phyloP scores from a whole-genome alignment of 2,888 invertebrate species.

The Ophraella communa region DNA sequence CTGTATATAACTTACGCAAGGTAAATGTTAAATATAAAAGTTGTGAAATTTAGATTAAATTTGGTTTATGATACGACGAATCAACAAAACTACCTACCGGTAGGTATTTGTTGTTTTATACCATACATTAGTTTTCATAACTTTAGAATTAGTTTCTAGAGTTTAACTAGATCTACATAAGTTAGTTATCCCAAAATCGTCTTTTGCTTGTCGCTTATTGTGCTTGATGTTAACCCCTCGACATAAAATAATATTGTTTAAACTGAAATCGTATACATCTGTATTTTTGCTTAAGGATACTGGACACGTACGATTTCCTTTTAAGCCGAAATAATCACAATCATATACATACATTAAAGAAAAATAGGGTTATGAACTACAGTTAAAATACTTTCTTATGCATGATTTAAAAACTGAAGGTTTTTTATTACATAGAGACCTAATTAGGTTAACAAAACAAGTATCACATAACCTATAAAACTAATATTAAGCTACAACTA shows the following conservation, averaged over 20 bases:
- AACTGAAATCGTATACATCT: neutral
- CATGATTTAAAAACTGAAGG: neutral
- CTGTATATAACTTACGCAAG: neutral
- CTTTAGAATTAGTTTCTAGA: neutral
- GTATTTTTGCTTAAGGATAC: too few species aligned
- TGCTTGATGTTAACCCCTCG: slow-evolving; percentile 23
- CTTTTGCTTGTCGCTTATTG: slow-evolving; percentile 26
- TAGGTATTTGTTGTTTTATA: too few species aligned
- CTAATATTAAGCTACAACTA: neutral
- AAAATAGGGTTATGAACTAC: too few species aligned
- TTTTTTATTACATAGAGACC: neutral
- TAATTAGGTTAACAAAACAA: neutral
- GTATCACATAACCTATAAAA: too few species aligned
- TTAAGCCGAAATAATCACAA: neutral
- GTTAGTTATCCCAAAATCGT: neutral
- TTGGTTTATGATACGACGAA: neutral
- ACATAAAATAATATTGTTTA: neutral
- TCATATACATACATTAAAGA: too few species aligned
- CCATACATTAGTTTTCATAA: neutral
- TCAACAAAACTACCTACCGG: neutral
- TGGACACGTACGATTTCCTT: neutral
- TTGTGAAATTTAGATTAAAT: neutral
- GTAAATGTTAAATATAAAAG: neutral
- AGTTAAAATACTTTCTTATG: too few species aligned
- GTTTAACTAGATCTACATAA: slow-evolving; percentile 1